phyloP scores from a whole-genome alignment of 2,888 invertebrate genomes.

The Rhagonycha lutea region DNA sequence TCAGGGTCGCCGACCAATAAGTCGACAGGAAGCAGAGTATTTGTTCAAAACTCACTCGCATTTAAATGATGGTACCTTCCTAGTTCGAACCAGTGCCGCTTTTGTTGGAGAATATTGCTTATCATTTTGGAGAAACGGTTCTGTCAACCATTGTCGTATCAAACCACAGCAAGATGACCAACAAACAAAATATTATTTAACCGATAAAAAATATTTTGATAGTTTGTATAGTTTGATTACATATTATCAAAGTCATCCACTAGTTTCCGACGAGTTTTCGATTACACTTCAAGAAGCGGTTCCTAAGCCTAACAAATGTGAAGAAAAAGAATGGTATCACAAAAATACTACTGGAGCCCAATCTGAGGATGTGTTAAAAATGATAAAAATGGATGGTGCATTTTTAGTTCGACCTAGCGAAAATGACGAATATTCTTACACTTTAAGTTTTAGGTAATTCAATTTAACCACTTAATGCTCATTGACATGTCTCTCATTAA shows the following conservation, averaged over 20 bases:
- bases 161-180: conserved; percentile 88
- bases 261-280: conserved; percentile 88
- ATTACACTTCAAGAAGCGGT: conserved; percentile 89
- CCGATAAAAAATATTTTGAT: conserved; percentile 87
- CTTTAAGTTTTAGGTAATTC: conserved; percentile 86
- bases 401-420: conserved; percentile 93
- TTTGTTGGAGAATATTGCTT: conserved; percentile 95
- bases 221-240: conserved; percentile 90
- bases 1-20: conserved; percentile 83
- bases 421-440: conserved; percentile 82
- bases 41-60: conserved; percentile 76
- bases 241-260: conserved; percentile 83
- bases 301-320: conserved; percentile 93
- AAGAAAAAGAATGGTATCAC: conserved; percentile 93
- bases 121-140: conserved; percentile 90
- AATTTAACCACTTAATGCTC: neutral
- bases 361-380: conserved; percentile 87
- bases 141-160: conserved; percentile 91
- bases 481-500: neutral
- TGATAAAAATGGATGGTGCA: conserved; percentile 87
- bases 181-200: conserved; percentile 85
- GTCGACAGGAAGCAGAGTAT: conserved; percentile 78
- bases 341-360: conserved; percentile 76
- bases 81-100: conserved; percentile 92
- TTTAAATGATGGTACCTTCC: conserved; percentile 88